phyloP scores from a whole-genome alignment of 53 echinoderm and acorn worm genomes.

The Crossaster papposus region DNA sequence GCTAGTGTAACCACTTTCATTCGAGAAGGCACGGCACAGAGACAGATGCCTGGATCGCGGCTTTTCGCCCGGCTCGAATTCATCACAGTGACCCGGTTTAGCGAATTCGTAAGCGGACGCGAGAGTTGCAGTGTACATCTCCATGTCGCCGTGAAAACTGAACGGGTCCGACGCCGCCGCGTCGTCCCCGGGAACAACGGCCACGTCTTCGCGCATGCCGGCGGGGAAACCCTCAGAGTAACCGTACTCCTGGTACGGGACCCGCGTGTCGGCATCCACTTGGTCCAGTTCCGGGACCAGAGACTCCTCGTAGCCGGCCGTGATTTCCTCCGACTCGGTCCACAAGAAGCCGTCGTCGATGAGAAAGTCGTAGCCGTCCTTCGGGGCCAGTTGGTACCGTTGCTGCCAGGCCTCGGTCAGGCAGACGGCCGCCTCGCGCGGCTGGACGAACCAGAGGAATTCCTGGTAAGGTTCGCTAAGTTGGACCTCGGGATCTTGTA shows the following conservation, averaged over 20 bases:
- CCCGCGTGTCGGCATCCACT: conserved; percentile 65
- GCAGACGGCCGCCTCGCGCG: conserved; percentile 80
- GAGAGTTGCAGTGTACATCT: conserved; percentile 29
- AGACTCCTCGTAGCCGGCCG: conserved; percentile 28
- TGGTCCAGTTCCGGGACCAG: conserved; percentile 5
- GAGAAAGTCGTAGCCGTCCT: neutral
- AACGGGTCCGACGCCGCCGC: neutral
- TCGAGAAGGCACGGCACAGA: conserved; percentile 63
- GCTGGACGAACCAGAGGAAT: conserved; percentile 94
- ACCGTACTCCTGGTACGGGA: conserved; percentile 50
- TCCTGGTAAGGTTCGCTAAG: conserved; percentile 65
- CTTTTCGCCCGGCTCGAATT: conserved; percentile 12
- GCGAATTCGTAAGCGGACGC: neutral
- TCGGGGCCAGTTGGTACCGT: conserved; percentile 36
- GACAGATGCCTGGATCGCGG: conserved; percentile 15
- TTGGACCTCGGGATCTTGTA: conserved; percentile 55
- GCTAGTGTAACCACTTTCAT: conserved; percentile 74
- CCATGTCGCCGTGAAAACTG: conserved; percentile 31
- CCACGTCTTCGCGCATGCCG: conserved; percentile 34
- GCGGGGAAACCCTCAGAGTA: conserved; percentile 5
- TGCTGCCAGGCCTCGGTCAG: conserved; percentile 70
- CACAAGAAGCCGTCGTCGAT: conserved; percentile 10
- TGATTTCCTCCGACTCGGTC: neutral
- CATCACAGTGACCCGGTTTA: conserved; percentile 13
- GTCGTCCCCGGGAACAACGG: conserved; percentile 46